Evolutionary conservation across 2,797 vertebrate species (phyloP), one percentile per base, ranked within the genome.

Genomic region (Sebastiscus albofasciatus): DNA sequence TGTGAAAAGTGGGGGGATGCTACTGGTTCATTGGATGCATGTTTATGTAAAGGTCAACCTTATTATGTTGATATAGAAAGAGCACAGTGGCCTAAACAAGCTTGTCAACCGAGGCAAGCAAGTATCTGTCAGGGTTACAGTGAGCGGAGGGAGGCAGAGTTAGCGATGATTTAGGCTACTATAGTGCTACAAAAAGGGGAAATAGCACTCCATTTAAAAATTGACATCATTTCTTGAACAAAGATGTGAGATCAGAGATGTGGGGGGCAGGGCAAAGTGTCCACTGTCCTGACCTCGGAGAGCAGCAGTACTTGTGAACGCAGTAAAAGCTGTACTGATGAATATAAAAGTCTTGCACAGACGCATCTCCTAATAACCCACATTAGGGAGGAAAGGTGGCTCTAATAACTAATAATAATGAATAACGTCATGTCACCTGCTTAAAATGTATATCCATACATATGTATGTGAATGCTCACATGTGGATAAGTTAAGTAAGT

Each of bases 71-170:
- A 90, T 88, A 91, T 85, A 90, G 91, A 89, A 93, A 87, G 88
- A 87, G 84, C 80, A 83, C 81, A 87, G 87, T 82, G 83, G 73
- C 86, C 88, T 88, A 93, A 94, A 93, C 92, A 92, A 90, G 90
- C 84, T 81, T 87, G 87, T 89, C 89, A 90, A 76, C 72, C 55
- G 56, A 72, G 80, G 76, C 88, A 71, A 81, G 86, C 65, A 73
- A 85, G 81, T 84, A 94, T 96, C 94, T 96, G 96, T 97, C 96
- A 95, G 95, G 96, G 95, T 96, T 95, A 95, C 92, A 94, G 77
- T 3, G 72, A 82, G 72, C 6, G 10, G 49, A 72, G 70, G 10
- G 49, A 71, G 72, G 66, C 36, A 18, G 61, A 75, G 79, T 79
- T 77, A 34, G 80, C 14, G 31, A 66, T 82, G 68, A 86, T 89